Evolutionary conservation across 2,113 vertebrate genomes (phyloP).

Genomic region (Tragelaphus imberbis): DNA sequence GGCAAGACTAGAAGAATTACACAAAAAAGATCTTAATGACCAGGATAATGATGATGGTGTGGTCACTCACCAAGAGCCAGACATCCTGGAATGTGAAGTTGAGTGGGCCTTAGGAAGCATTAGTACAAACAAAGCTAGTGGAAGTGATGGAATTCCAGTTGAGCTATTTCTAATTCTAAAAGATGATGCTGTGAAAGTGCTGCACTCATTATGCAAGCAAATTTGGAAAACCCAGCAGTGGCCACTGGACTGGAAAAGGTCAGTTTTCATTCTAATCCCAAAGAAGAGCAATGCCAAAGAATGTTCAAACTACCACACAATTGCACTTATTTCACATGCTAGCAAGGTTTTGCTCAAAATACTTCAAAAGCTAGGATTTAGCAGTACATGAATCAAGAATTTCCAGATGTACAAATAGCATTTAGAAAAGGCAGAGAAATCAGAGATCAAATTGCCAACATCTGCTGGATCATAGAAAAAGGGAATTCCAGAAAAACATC

Average conservation of each 20-base stretch:
- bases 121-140: background rate
- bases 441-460: background rate
- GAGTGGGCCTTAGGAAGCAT: background rate
- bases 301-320: background rate
- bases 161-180: background rate
- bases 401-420: background rate
- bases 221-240: background rate
- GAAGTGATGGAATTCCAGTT: background rate
- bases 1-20: background rate
- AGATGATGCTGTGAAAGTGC: background rate
- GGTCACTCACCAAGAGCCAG: background rate
- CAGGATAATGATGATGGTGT: background rate
- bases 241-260: background rate
- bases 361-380: background rate
- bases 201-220: background rate
- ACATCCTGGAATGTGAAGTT: background rate
- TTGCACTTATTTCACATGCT: background rate
- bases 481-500: background rate
- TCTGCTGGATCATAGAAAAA: background rate
- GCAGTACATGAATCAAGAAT: background rate
- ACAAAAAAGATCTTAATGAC: background rate
- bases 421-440: background rate
- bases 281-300: background rate
- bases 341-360: background rate
- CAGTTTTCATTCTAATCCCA: background rate